Evolutionary conservation across 2,888 invertebrate species (phyloP).

Genomic region (Diarsia mendica): DNA sequence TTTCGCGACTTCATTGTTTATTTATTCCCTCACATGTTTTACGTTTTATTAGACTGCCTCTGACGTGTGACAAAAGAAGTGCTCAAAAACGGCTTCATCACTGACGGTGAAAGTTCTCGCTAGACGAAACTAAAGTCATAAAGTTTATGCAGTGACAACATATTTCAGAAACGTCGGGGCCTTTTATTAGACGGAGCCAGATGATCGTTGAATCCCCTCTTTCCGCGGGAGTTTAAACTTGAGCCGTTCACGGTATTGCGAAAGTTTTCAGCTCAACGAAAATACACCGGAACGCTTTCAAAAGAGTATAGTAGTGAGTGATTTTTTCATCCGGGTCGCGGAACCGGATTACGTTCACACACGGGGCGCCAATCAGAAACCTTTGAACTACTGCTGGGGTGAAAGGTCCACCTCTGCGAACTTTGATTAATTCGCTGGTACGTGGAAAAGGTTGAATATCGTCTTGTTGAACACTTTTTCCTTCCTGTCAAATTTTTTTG

Average conservation of each 20-base stretch:
- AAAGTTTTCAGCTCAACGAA: constrained; percentile 89
- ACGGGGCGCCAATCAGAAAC: constrained; percentile 80
- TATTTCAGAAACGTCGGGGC: constrained; percentile 84
- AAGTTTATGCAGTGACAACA: constrained; percentile 89
- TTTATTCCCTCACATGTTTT: constrained; percentile 54
- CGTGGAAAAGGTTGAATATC: constrained; percentile 36
- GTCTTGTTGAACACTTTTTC: constrained; percentile 4
- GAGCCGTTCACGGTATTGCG: constrained; percentile 84
- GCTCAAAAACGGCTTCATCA: constrained; percentile 75
- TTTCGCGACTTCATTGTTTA: constrained; percentile 49
- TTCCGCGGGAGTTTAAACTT: constrained; percentile 84
- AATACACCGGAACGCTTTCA: constrained; percentile 90
- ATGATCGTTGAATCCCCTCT: constrained; percentile 83
- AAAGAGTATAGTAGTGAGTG: constrained; percentile 81
- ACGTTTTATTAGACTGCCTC: constrained; percentile 65
- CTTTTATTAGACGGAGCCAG: constrained; percentile 87
- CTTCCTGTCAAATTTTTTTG: not conserved
- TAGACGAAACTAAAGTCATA: constrained; percentile 86
- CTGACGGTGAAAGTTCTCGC: constrained; percentile 75
- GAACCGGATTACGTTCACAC: constrained; percentile 83
- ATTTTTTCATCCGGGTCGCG: constrained; percentile 78
- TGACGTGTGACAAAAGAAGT: constrained; percentile 73
- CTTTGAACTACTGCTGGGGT: constrained; percentile 75
- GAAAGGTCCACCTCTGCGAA: constrained; percentile 45
- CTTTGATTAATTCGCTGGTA: constrained; percentile 50